These are phyloP conservation scores for Conomelus anceps DNA, from an alignment of 2,888 invertebrate genomes.

Conservation along the genomic window DNA sequence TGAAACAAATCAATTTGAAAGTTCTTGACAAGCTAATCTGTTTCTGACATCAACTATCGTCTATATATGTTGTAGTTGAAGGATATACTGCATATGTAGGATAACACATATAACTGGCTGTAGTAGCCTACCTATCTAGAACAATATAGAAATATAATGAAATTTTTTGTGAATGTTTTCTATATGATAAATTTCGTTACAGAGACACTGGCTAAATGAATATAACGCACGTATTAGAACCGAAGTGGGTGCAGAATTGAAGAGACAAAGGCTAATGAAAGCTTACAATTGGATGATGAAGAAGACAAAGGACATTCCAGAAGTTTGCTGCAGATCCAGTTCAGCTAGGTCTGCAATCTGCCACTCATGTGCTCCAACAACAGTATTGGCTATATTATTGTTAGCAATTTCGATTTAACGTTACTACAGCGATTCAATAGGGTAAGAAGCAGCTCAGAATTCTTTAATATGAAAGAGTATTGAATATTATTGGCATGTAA, in stretches of 20 bases:
- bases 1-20: background rate
- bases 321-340: constrained; percentile 34
- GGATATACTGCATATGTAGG: too few relatives aligned
- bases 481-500: too few relatives aligned
- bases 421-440: background rate
- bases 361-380: background rate
- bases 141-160: background rate
- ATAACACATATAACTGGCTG: too few relatives aligned
- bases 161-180: background rate
- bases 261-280: constrained; percentile 58
- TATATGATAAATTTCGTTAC: constrained; percentile 34
- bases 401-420: background rate
- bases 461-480: too few relatives aligned
- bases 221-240: constrained; percentile 69
- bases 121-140: too few relatives aligned
- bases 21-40: background rate
- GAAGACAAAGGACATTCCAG: constrained; percentile 64
- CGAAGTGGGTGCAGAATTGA: constrained; percentile 66
- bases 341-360: background rate
- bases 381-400: background rate
- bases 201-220: constrained; percentile 72
- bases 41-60: too few relatives aligned
- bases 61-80: too few relatives aligned
- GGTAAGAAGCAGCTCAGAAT: too few relatives aligned
- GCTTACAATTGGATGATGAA: constrained; percentile 81